Conservation (phyloP, 2,113 vertebrate species). For the Paradisaea rubra region DNA sequence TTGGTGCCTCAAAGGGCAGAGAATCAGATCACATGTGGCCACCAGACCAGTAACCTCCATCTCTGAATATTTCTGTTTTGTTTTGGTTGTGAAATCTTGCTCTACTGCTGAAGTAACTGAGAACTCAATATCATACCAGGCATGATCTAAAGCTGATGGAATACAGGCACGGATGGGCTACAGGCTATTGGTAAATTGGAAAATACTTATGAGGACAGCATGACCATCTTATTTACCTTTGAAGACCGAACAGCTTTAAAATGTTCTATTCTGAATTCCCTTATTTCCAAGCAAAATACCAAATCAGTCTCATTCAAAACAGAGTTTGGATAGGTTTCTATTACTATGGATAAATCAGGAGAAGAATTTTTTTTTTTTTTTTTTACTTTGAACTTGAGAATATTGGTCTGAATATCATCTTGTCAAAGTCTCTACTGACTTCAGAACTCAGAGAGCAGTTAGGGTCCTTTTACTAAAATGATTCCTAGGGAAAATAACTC, state of each 20-base stretch:
- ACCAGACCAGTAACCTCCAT: background rate
- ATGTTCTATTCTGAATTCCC: background rate
- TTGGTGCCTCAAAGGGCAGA: background rate
- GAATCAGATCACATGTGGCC: background rate
- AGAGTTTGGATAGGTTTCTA: background rate
- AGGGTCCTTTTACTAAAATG: background rate
- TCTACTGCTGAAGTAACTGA: background rate
- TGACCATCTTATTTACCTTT: background rate
- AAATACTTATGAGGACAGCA: background rate
- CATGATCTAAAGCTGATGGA: background rate
- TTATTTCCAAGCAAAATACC: background rate
- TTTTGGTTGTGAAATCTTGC: background rate
- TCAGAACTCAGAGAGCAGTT: background rate
- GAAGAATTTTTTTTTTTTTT: background rate
- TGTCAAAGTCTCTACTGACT: background rate
- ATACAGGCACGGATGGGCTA: background rate
- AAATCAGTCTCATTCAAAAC: background rate
- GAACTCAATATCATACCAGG: background rate
- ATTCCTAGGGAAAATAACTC: background rate
- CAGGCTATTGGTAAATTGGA: background rate
- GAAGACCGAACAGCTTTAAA: background rate
- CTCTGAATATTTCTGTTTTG: background rate
- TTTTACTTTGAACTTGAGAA: background rate
- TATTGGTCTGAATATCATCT: background rate
- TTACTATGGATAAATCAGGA: background rate